Evolutionary conservation across 2,888 invertebrate genomes (phyloP).

Genomic region (Mythimna loreyi): DNA sequence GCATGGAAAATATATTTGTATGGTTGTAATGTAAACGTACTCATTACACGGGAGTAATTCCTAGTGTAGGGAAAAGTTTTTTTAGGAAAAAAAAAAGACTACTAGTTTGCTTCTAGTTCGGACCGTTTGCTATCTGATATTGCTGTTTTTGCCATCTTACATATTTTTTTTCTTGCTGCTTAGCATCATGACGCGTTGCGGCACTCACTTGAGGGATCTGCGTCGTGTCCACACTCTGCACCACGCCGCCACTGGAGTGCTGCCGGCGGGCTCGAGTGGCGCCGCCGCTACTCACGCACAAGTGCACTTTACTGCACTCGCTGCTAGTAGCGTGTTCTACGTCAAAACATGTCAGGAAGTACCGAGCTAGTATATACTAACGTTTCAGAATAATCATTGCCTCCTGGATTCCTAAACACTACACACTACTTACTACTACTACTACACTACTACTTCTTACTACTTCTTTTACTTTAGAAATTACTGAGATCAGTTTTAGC

Average conservation of each 20-base stretch:
- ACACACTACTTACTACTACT: no score
- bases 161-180: no score
- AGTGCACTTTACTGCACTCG: conserved; percentile 13
- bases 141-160: not conserved
- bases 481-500: no score
- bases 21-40: no score
- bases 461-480: no score
- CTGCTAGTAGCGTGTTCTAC: not conserved
- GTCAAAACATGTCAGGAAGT: conserved; percentile 1
- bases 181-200: not conserved
- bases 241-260: not conserved
- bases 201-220: not conserved
- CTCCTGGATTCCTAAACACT: not conserved
- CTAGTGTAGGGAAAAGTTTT: no score
- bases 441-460: no score
- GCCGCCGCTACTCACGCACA: not conserved
- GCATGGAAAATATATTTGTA: no score
- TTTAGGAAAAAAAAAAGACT: no score
- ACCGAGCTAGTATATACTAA: not conserved
- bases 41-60: no score
- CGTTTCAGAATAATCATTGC: not conserved
- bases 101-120: no score
- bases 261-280: not conserved
- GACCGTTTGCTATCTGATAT: no score
- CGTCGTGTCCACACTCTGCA: not conserved